Base-by-base conservation (phyloP, 2,113 vertebrate genomes). In the Lampris megalopsis region DNA sequence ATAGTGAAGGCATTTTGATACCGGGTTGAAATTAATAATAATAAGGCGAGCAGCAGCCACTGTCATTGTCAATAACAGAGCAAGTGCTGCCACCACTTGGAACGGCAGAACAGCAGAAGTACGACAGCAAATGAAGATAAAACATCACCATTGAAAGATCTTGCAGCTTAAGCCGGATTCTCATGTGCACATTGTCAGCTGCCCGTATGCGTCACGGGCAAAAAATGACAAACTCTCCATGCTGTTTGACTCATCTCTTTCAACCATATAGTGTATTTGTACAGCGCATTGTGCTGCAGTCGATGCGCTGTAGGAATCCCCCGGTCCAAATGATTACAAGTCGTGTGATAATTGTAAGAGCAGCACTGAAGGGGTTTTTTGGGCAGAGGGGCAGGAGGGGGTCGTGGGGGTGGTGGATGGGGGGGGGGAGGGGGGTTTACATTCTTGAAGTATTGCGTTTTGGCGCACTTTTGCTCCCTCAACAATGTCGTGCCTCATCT, bases 361-460 rank as follows among this genome's bases (percentile, higher is more conserved):
- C 76, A 80, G 84, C 68, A 50, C 60, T 6, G 10, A 42, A 6
- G 63, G 38, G 63, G 49, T 24, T 24, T 24, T 24, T 24, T 24
- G n/a, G 5, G 57, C 63, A 69, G 36, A 37, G 53, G 13, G 47
- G 73, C 5, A 56, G 38, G 63, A 45, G n/a, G 5, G 57, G 65
- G 71, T 24, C 37, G 53, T 24, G 47, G 73, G 71, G 67, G 24
- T 24, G 24, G 24, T 24, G 24, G 24, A 24, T 24, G 24, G 9
- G 63, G 38, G 63, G 49, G n/a, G 5, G 71, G 36, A 37, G 53
- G 13, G 47, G 73, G 71, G 67, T 79, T 76, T 60, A 82, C 80
- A 89, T 88, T 87, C 86, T 81, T 86, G 76, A 69, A 68, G 82
- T 83, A 75, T 84, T 88, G 87, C 85, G 88, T 87, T 86, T 85